phyloP scores from a whole-genome alignment of 2,888 invertebrate species.

The Ecliptopera silaceata region DNA sequence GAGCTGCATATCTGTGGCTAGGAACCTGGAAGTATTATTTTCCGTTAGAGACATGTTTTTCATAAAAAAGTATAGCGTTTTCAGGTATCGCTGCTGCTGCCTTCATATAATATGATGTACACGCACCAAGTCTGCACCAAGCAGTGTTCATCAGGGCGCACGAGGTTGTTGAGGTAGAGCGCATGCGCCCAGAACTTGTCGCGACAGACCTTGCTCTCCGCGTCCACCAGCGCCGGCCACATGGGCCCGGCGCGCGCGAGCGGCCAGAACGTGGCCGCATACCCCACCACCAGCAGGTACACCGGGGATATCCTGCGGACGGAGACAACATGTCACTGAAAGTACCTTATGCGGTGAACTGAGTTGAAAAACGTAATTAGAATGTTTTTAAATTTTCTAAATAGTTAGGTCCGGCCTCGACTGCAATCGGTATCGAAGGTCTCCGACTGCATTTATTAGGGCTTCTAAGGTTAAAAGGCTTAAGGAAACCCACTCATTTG shows the following conservation, averaged over 20 bases:
- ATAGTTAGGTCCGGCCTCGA: neutral
- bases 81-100: too few relatives aligned
- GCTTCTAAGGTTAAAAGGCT: neutral
- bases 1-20: slow-evolving; percentile 68
- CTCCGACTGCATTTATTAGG: neutral
- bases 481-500: neutral
- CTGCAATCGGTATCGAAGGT: neutral
- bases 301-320: slow-evolving; percentile 58
- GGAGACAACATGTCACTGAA: too few relatives aligned
- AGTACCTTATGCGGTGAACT: too few relatives aligned
- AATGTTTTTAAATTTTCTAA: neutral
- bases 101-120: neutral
- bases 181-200: slow-evolving; percentile 62
- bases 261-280: slow-evolving; percentile 61
- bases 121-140: slow-evolving; percentile 62
- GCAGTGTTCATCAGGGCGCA: slow-evolving; percentile 56
- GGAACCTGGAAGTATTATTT: slow-evolving; percentile 55
- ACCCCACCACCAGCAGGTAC: slow-evolving; percentile 55
- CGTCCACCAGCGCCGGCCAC: slow-evolving; percentile 54
- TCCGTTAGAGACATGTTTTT: too few relatives aligned
- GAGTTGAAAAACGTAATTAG: neutral
- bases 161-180: slow-evolving; percentile 60
- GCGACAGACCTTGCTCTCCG: slow-evolving; percentile 53
- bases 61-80: too few relatives aligned
- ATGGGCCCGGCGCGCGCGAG: slow-evolving; percentile 50